phyloP scores from a whole-genome alignment of 2,888 invertebrate species.

The Brachypalpus laphriformis region DNA sequence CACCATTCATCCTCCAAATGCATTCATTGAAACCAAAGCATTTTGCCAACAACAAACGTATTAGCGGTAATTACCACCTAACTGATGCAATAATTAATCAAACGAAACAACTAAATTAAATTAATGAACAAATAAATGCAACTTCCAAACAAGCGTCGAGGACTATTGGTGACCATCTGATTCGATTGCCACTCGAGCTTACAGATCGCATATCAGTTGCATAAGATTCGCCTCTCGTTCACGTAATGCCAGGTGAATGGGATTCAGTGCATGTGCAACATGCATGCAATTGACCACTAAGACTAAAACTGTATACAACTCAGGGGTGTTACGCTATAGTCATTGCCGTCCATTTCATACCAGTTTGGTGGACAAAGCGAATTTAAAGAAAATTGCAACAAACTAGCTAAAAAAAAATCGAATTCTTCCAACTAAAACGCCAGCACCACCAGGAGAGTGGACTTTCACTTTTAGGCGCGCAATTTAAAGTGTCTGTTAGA shows the following conservation, averaged over 20 bases:
- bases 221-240: slow-evolving; percentile 20
- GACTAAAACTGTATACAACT: slow-evolving; percentile 23
- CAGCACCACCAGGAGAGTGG: not conserved
- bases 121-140: slow-evolving; percentile 6
- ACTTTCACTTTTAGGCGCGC: slow-evolving; percentile 52
- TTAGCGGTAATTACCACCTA: not conserved
- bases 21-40: not conserved
- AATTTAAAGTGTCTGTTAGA: slow-evolving; percentile 28
- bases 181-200: slow-evolving; percentile 14
- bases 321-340: slow-evolving; percentile 26
- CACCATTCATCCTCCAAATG: too few relatives aligned
- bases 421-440: slow-evolving; percentile 10
- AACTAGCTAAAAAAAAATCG: slow-evolving; percentile 7
- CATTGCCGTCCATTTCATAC: slow-evolving; percentile 17
- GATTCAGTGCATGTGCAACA: slow-evolving; percentile 44
- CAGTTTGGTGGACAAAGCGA: not conserved
- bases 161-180: not conserved
- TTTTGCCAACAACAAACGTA: not conserved
- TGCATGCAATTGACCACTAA: slow-evolving; percentile 32
- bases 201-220: slow-evolving; percentile 41
- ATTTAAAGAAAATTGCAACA: not conserved
- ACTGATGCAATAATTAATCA: slow-evolving; percentile 22
- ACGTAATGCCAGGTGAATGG: slow-evolving; percentile 47
- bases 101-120: slow-evolving; percentile 21
- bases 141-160: not conserved